These are phyloP conservation scores for Catalaphyllia jardinei DNA, from an alignment of 64 coral and sea anemone genomes.

Conservation along the genomic window DNA sequence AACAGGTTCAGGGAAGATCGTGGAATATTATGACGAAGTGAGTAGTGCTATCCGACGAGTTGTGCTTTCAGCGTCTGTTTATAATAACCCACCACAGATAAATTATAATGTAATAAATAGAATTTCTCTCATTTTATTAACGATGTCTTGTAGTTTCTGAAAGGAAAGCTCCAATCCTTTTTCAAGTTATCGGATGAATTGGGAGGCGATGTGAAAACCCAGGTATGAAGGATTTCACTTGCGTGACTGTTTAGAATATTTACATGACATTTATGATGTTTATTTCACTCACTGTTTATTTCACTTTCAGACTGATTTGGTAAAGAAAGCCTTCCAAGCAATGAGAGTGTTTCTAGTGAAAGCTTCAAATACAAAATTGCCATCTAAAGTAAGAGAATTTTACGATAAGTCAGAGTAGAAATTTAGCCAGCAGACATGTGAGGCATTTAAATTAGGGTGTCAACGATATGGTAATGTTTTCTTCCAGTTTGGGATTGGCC, in stretches of 20 bases:
- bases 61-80: neutral
- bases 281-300: neutral
- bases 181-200: slow-evolving; percentile 67
- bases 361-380: slow-evolving; percentile 47
- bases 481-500: neutral
- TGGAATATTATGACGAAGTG: slow-evolving; percentile 64
- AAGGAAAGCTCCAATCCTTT: slow-evolving; percentile 59
- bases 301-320: slow-evolving; percentile 56
- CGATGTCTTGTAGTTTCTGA: slow-evolving; percentile 35
- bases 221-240: slow-evolving; percentile 27
- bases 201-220: slow-evolving; percentile 67
- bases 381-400: slow-evolving; percentile 37
- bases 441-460: neutral
- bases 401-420: neutral
- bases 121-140: neutral
- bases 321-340: slow-evolving; percentile 57
- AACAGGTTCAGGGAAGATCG: slow-evolving; percentile 46
- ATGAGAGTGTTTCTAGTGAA: slow-evolving; percentile 59
- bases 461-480: neutral
- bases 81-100: neutral
- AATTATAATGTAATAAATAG: neutral
- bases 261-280: neutral
- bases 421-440: neutral
- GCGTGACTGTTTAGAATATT: neutral
- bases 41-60: neutral